A percentile compares a stretch with the other conserved stretches of the same genome.
Conservation (phyloP, 53 echinoderm and acorn worm genomes). For the Temnopleurus reevesii region DNA sequence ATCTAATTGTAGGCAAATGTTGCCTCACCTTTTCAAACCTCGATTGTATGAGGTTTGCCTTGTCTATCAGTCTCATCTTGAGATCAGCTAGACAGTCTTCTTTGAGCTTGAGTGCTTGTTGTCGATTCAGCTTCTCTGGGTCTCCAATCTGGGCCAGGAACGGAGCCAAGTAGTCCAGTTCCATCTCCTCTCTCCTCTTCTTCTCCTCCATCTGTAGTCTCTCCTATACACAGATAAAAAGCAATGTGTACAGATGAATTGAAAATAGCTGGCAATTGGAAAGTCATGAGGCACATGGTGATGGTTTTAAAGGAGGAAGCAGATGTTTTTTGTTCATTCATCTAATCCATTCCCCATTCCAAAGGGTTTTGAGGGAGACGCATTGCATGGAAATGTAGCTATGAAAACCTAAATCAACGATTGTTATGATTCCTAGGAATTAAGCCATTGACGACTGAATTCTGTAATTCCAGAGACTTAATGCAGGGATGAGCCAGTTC, state of each 20-base stretch:
- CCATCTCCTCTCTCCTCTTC: conserved; percentile 99
- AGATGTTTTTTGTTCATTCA: too few species aligned
- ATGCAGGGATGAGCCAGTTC: too few species aligned
- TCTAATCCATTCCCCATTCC: too few species aligned
- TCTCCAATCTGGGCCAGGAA: conserved; percentile 99
- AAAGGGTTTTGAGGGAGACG: too few species aligned
- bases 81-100: conserved; percentile 97
- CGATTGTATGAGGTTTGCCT: conserved; percentile 97
- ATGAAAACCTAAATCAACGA: too few species aligned
- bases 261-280: not conserved
- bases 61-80: conserved; percentile 97
- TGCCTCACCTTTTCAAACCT: conserved; percentile 92
- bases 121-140: conserved; percentile 86
- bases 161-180: conserved; percentile 96
- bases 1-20: too few species aligned
- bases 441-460: too few species aligned
- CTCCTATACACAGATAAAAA: conserved; percentile 62
- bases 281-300: too few species aligned
- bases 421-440: too few species aligned
- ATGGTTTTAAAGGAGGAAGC: too few species aligned
- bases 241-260: not conserved
- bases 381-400: too few species aligned
- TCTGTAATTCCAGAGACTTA: too few species aligned
- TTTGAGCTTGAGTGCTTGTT: conserved; percentile 90
- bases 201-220: conserved; percentile 96